These are phyloP conservation scores for Latrodectus elegans DNA, from an alignment of 2,888 invertebrate species.

Conservation along the genomic window DNA sequence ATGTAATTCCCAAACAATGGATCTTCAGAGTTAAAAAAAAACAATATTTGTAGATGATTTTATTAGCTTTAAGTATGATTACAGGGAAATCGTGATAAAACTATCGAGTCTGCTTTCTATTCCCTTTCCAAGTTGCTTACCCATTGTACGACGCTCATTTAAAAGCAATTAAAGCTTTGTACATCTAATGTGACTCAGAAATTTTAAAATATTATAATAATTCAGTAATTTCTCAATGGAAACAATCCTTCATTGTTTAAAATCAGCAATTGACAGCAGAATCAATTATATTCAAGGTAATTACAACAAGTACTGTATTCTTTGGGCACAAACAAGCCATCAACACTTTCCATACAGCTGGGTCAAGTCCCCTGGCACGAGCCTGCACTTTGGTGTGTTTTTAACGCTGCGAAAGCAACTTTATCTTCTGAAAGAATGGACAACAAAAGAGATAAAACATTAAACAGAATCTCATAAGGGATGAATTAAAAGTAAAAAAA, in stretches of 20 bases:
- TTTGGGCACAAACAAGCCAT: background rate
- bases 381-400: background rate
- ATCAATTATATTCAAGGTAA: background rate
- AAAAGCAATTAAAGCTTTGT: too few species aligned
- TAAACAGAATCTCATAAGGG: constrained; percentile 30
- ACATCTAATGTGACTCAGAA: background rate
- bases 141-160: too few species aligned
- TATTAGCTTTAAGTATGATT: too few species aligned
- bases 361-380: constrained; percentile 27
- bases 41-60: too few species aligned
- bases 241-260: background rate
- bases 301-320: background rate
- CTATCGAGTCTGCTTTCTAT: too few species aligned
- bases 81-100: too few species aligned
- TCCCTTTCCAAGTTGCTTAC: too few species aligned
- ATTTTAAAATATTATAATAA: background rate
- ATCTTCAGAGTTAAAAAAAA: too few species aligned
- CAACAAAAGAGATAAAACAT: constrained; percentile 20
- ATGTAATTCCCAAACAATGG: too few species aligned
- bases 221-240: background rate
- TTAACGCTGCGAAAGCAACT: constrained; percentile 12
- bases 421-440: constrained; percentile 31
- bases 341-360: constrained; percentile 4
- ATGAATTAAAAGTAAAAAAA: constrained; percentile 43
- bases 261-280: background rate